Conservation (phyloP, 1,140 invertebrate species). For the Heliconius himera region DNA sequence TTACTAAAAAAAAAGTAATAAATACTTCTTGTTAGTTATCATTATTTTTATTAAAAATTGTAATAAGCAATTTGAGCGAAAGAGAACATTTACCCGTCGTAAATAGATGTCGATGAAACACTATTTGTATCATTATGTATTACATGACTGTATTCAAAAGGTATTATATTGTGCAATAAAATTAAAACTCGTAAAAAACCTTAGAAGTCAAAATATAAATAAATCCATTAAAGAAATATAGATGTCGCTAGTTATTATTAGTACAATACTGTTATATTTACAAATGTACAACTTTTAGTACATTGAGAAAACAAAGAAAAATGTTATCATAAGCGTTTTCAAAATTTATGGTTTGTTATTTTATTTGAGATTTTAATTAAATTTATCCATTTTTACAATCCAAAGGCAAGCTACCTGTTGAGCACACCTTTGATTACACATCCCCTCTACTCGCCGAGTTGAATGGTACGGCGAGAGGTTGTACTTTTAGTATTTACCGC, state of each 20-base stretch:
- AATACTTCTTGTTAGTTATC: no score
- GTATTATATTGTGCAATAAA: no score
- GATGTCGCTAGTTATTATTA: not conserved
- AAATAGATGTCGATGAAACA: not conserved
- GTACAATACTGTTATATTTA: not conserved
- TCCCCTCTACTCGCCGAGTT: constrained; percentile 58
- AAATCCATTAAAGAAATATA: not conserved
- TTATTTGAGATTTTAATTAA: not conserved
- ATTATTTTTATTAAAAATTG: no score
- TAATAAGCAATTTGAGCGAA: no score
- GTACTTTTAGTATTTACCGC: constrained; percentile 62
- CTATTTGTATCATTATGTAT: not conserved
- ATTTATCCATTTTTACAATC: not conserved
- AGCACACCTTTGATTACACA: constrained; percentile 53
- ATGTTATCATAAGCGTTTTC: not conserved
- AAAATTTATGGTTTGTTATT: not conserved
- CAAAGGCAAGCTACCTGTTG: constrained; percentile 22
- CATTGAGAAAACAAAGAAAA: not conserved
- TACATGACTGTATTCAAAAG: no score
- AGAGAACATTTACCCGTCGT: no score
- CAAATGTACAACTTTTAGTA: no score
- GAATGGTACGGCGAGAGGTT: constrained; percentile 70
- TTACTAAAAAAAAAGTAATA: no score
- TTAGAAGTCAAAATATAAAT: not conserved
- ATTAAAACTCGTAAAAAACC: no score